These are phyloP conservation scores for Rattus norvegicus DNA, from an alignment of 2,113 vertebrate genomes.

Conservation along the genomic window DNA sequence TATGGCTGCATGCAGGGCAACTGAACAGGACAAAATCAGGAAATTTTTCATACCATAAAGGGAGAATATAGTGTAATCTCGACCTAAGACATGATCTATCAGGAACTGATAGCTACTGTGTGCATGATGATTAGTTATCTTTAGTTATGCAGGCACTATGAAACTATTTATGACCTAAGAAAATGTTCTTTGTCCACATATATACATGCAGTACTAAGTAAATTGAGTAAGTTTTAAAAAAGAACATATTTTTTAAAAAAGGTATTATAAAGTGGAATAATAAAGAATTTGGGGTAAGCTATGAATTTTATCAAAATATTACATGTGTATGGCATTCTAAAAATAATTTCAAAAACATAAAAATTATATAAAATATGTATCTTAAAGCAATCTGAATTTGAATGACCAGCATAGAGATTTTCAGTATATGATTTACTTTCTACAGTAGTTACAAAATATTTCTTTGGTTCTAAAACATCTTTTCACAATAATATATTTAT, in stretches of 20 bases:
- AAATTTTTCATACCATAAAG: too few relatives aligned
- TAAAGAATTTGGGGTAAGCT: background rate
- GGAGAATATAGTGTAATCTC: background rate
- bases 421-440: background rate
- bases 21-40: too few relatives aligned
- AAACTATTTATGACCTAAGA: background rate
- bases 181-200: background rate
- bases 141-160: background rate
- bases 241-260: background rate
- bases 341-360: background rate
- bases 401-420: background rate
- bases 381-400: background rate
- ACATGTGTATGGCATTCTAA: background rate
- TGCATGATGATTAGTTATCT: too few relatives aligned
- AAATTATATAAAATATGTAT: background rate
- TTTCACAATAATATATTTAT: background rate
- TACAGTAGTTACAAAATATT: background rate
- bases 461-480: background rate
- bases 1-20: fast-evolving
- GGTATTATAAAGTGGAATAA: fast-evolving
- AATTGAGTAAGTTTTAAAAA: background rate
- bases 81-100: too few relatives aligned
- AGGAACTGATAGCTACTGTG: background rate
- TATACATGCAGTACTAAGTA: background rate
- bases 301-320: background rate